Evolutionary conservation across 2,113 vertebrate genomes (phyloP).

Genomic region (Toxostoma redivivum): DNA sequence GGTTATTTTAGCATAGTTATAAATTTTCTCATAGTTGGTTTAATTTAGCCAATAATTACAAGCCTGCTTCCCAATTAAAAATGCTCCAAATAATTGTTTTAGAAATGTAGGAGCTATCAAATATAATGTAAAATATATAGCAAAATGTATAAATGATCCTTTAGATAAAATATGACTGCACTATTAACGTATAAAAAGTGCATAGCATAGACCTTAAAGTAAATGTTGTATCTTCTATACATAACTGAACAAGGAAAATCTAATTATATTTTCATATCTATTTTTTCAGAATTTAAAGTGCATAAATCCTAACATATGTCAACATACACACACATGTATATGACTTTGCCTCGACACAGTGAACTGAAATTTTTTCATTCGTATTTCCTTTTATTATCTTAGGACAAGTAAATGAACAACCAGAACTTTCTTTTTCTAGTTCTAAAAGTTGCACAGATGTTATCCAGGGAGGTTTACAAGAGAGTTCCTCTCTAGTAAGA

Average conservation of each 20-base stretch:
- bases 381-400: not conserved
- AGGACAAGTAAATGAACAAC: not conserved
- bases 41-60: not conserved
- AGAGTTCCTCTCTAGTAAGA: not conserved
- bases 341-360: not conserved
- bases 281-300: not conserved
- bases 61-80: not conserved
- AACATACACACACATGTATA: not conserved
- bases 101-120: not conserved
- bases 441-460: not conserved
- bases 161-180: not conserved
- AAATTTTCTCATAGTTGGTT: not conserved
- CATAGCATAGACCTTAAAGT: not conserved
- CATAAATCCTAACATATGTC: not conserved
- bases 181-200: not conserved
- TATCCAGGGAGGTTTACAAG: not conserved
- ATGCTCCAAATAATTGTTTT: not conserved
- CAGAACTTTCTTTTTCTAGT: not conserved
- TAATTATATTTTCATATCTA: not conserved
- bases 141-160: not conserved
- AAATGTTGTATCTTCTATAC: not conserved
- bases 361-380: not conserved
- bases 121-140: not conserved
- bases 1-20: not conserved
- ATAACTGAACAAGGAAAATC: not conserved